Evolutionary conservation across 2,888 invertebrate genomes (phyloP), one percentile per base, ranked within the genome.

Genomic region (Lepidocyrtoides sp.): DNA sequence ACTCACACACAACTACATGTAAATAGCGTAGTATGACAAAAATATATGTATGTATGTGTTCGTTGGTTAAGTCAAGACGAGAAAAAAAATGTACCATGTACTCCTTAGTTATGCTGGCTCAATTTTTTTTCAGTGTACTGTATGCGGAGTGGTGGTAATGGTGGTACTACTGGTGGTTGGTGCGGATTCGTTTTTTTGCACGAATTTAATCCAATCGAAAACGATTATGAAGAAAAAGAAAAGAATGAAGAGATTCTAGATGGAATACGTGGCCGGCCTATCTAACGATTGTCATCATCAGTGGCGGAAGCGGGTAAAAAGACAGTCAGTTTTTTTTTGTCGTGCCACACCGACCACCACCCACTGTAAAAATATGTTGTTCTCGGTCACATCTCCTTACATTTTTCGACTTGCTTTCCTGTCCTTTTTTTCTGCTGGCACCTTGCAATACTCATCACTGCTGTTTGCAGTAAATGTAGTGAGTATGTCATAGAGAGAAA

Each of bases 141-240:
- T 32, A 0, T 32, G 66, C 14, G 29, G 14, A 26, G 63, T 63
- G 41, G 1, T n/a, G n/a, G n/a, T 26, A 32, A 32, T 69, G 69
- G 41, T 79, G 54, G 41, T 57, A n/a, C n/a, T n/a, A n/a, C n/a
- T n/a, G n/a, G n/a, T n/a, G n/a, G 23, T 8, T 48, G 63, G 51
- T 85, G 66, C 57, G 63, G 86, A 63, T 91, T 84, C 66, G 44
- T 48, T 91, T 81, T 86, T 83, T 86, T 72, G 69, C 83, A 60
- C 84, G 87, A 91, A 81, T 91, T 91, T 91, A 91, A 91, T 91
- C 91, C 91, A 91, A 91, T 91, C 91, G 91, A 91, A 91, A 87
- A 63, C 87, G 91, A 91, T 91, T 91, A 91, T 91, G 91, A 91
- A 66, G 83, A 72, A 72, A 72, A 72, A 72, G 72, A 51, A 66